phyloP scores from a whole-genome alignment of 2,797 vertebrate genomes.

The Darevskia mixta region DNA sequence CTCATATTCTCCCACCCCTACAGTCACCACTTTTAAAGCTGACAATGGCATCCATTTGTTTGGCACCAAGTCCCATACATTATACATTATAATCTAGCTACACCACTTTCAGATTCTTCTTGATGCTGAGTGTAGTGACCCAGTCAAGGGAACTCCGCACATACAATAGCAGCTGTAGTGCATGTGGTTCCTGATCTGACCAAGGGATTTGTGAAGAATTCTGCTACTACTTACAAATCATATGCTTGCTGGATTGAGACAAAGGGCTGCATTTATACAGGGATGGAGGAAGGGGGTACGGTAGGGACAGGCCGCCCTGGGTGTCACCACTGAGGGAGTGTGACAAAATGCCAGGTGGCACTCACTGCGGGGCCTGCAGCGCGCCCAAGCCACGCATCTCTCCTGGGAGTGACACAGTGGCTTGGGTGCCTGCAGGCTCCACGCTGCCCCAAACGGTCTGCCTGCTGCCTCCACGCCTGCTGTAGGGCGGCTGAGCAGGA shows the following conservation, averaged over 20 bases:
- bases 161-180: background rate
- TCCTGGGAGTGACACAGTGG: too few species aligned
- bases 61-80: background rate
- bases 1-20: background rate
- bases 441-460: fast-evolving
- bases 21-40: background rate
- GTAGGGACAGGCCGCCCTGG: too few species aligned
- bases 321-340: too few species aligned
- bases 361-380: too few species aligned
- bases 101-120: background rate
- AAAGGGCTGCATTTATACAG: background rate
- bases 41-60: background rate
- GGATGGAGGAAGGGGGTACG: too few species aligned
- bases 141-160: background rate
- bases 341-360: too few species aligned
- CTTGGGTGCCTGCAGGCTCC: too few species aligned
- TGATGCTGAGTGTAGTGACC: background rate
- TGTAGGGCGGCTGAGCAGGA: too few species aligned
- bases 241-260: background rate
- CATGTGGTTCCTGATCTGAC: background rate
- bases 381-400: too few species aligned
- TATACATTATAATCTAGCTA: background rate
- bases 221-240: background rate
- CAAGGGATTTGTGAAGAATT: background rate
- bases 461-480: too few species aligned